A percentile compares a stretch with the other conserved stretches of the same genome.
Evolutionary conservation across 2,888 invertebrate genomes (phyloP).

Genomic region (Onthophagus sagittarius): DNA sequence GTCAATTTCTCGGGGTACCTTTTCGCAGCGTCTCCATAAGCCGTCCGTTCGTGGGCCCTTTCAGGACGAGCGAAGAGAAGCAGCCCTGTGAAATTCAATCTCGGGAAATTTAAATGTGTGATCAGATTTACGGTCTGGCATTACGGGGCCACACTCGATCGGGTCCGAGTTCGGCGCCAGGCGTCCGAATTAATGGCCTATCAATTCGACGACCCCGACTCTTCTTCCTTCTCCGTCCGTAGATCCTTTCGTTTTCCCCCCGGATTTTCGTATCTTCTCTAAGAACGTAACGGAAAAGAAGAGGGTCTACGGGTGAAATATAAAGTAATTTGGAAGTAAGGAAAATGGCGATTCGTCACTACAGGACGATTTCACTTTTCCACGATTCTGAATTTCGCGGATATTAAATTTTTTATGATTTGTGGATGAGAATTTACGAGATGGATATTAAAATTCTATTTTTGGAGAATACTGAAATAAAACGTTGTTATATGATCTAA

Average conservation of each 20-base stretch:
- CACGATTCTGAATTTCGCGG: background rate
- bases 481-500: too few species aligned
- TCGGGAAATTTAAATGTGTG: slow-evolving; percentile 37
- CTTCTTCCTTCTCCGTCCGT: background rate
- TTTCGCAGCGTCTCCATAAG: slow-evolving; percentile 22
- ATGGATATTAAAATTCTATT: too few species aligned
- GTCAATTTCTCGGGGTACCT: slow-evolving; percentile 34
- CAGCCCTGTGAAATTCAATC: slow-evolving; percentile 37
- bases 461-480: too few species aligned
- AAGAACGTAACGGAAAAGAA: background rate
- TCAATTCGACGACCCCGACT: slow-evolving; percentile 23
- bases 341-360: background rate
- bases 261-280: background rate
- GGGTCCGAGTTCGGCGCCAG: slow-evolving; percentile 27
- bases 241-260: background rate
- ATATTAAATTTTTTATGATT: background rate
- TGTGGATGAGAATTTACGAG: too few species aligned
- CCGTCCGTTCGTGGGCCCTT: background rate
- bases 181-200: slow-evolving; percentile 31
- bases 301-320: background rate
- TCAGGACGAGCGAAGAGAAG: slow-evolving; percentile 20
- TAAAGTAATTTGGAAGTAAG: background rate
- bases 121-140: slow-evolving; percentile 39
- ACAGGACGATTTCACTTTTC: background rate
- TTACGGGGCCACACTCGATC: slow-evolving; percentile 35